phyloP scores from a whole-genome alignment of 1,140 invertebrate species.

The Plodia interpunctella region DNA sequence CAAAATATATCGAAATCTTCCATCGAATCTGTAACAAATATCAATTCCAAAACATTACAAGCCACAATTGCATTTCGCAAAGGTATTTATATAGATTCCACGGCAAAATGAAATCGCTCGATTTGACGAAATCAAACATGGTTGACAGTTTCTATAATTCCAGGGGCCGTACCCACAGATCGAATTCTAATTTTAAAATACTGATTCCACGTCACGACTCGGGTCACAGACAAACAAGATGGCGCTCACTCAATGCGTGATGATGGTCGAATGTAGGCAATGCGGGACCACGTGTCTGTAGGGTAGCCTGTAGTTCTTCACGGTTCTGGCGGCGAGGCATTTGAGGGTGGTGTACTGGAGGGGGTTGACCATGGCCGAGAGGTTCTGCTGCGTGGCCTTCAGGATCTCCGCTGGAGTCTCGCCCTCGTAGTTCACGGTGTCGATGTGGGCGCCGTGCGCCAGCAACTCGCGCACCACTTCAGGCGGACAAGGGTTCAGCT shows the following conservation, averaged over 20 bases:
- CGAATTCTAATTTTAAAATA: constrained; percentile 17
- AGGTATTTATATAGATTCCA: too few relatives aligned
- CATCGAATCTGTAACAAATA: neutral
- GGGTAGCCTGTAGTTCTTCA: constrained; percentile 81
- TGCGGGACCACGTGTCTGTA: constrained; percentile 80
- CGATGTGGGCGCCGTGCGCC: constrained; percentile 89
- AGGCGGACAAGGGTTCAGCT: constrained; percentile 80
- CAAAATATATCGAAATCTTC: neutral
- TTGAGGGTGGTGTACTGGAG: constrained; percentile 87
- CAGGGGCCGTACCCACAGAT: neutral
- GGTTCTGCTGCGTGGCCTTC: constrained; percentile 73
- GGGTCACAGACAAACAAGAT: neutral
- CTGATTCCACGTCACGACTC: constrained; percentile 7
- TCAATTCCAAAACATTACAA: neutral
- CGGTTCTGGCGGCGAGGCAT: constrained; percentile 88
- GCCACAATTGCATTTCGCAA: too few relatives aligned
- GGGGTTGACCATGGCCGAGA: constrained; percentile 85
- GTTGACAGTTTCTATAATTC: too few relatives aligned
- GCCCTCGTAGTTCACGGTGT: constrained; percentile 88
- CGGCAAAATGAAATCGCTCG: too few relatives aligned
- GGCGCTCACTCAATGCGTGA: constrained; percentile 50
- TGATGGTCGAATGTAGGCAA: constrained; percentile 66
- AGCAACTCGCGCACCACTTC: constrained; percentile 84
- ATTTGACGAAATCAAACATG: neutral
- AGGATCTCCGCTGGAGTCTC: constrained; percentile 87